Evolutionary conservation across 1,140 invertebrate genomes (phyloP).

Genomic region (Maniola jurtina): DNA sequence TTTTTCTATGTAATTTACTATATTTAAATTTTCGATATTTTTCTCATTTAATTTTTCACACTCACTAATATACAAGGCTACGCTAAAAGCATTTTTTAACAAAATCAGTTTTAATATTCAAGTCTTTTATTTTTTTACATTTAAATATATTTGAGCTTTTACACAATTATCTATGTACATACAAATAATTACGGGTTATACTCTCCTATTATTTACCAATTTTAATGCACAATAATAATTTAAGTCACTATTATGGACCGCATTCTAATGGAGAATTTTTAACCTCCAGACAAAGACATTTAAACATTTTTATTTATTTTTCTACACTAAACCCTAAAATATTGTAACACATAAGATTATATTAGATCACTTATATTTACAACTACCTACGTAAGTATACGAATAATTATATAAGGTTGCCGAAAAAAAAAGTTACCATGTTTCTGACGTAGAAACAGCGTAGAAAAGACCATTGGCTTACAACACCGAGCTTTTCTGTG

Average conservation of each 20-base stretch:
- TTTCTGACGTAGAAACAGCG: too few species aligned
- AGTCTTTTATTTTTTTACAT: constrained; percentile 67
- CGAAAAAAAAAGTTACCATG: too few species aligned
- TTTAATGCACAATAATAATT: constrained; percentile 70
- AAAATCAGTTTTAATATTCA: constrained; percentile 56
- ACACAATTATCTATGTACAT: constrained; percentile 68
- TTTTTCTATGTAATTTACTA: neutral
- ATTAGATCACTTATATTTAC: constrained; percentile 1
- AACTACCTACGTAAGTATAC: neutral
- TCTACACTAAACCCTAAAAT: constrained; percentile 15
- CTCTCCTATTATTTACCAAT: constrained; percentile 49
- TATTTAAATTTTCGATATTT: neutral
- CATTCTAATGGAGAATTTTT: constrained; percentile 51
- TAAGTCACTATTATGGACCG: constrained; percentile 70
- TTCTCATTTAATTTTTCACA: constrained; percentile 40
- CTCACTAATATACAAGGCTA: constrained; percentile 55
- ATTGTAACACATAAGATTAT: neutral
- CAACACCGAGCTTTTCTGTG: too few species aligned
- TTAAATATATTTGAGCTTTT: constrained; percentile 75
- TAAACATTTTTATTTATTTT: constrained; percentile 10
- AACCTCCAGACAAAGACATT: constrained; percentile 19
- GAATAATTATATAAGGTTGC: neutral
- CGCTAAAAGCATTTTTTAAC: constrained; percentile 54
- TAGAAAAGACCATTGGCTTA: too few species aligned
- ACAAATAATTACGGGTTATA: constrained; percentile 41